Conservation (phyloP, 2,888 invertebrate species). For the Cosmia trapezina region DNA sequence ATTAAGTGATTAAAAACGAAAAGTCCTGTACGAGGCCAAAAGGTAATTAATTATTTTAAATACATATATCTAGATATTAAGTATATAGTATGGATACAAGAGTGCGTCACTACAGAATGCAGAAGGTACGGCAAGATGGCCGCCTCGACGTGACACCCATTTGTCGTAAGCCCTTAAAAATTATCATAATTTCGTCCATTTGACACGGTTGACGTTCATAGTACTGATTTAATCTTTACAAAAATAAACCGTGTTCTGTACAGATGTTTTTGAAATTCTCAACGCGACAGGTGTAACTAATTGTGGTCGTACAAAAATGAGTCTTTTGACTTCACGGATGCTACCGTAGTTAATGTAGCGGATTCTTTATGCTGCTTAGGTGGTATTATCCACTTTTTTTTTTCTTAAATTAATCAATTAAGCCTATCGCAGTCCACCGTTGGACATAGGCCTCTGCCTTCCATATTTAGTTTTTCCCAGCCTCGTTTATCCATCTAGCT, state of each 20-base stretch:
- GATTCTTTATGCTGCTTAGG: background rate
- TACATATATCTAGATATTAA: too few species aligned
- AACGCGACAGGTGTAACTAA: slow-evolving; percentile 11
- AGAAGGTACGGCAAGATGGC: slow-evolving; percentile 11
- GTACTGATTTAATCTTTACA: slow-evolving; percentile 17
- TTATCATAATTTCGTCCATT: slow-evolving; percentile 53
- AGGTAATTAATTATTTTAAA: too few species aligned
- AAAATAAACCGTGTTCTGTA: slow-evolving; percentile 13
- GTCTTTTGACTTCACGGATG: background rate
- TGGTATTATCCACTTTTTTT: background rate
- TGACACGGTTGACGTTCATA: slow-evolving; percentile 31
- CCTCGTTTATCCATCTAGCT: too few species aligned
- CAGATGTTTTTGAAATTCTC: background rate
- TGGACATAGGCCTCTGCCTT: too few species aligned
- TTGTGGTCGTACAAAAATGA: background rate
- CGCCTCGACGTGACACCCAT: background rate
- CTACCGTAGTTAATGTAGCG: background rate
- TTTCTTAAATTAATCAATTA: too few species aligned
- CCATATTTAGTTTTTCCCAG: too few species aligned
- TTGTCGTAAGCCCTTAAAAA: slow-evolving; percentile 40
- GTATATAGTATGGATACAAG: background rate
- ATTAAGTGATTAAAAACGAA: too few species aligned
- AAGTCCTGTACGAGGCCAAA: too few species aligned
- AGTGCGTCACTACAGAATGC: background rate
- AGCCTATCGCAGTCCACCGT: too few species aligned